Conservation (phyloP, 2,888 invertebrate genomes). For the Phasia obesa region DNA sequence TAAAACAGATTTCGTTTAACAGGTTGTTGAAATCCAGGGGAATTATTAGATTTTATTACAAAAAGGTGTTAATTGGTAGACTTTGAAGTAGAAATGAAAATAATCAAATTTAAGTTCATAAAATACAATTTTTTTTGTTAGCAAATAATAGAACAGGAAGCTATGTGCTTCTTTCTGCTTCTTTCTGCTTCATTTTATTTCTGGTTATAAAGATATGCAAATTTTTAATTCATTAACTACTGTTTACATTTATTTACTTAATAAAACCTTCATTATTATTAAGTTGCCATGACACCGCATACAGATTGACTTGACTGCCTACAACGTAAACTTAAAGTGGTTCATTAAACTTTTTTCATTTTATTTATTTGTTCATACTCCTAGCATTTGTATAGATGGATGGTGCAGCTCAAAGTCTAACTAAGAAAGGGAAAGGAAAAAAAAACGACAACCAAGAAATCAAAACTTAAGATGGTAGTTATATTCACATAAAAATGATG, state of each 20-base stretch:
- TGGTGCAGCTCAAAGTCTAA: conserved; percentile 37
- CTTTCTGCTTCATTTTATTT: not conserved
- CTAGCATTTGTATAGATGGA: conserved; percentile 33
- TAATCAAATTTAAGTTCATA: not conserved
- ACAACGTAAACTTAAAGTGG: conserved; percentile 56
- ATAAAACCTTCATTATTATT: conserved; percentile 36
- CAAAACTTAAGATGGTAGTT: conserved; percentile 65
- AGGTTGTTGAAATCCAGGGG: conserved; percentile 49
- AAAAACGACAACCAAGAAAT: conserved; percentile 37
- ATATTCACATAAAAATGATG: conserved; percentile 67
- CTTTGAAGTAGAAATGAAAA: not conserved
- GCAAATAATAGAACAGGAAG: too few relatives aligned
- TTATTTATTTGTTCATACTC: conserved; percentile 2
- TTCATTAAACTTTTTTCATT: conserved; percentile 55
- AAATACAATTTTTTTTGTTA: not conserved
- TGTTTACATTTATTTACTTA: conserved; percentile 40
- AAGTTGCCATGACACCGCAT: conserved; percentile 57
- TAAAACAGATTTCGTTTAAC: conserved; percentile 37
- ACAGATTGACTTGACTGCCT: conserved; percentile 44
- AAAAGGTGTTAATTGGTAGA: conserved; percentile 36
- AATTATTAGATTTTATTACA: conserved; percentile 26
- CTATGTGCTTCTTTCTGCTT: too few relatives aligned
- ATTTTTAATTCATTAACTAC: conserved; percentile 51
- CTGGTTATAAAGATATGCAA: conserved; percentile 31
- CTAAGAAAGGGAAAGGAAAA: not conserved